Evolutionary conservation across 2,888 invertebrate genomes (phyloP).

Genomic region (Monochamus alternatus): DNA sequence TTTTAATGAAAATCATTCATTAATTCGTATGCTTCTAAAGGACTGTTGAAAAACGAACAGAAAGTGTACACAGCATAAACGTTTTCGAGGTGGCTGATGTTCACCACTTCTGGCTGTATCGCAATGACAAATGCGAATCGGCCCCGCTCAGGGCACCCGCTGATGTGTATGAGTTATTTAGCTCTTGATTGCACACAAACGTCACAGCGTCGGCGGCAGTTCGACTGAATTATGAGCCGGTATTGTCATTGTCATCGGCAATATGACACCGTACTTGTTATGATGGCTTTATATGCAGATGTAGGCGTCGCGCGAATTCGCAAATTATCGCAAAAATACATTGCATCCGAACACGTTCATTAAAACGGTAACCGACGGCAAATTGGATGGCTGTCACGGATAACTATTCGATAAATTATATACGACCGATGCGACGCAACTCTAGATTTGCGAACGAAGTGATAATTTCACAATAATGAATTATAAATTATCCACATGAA

Average conservation of each 20-base stretch:
- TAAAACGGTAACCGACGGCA: conserved; percentile 56
- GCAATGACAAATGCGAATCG: conserved; percentile 61
- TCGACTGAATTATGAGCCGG: conserved; percentile 65
- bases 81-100: too few relatives aligned
- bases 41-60: too few relatives aligned
- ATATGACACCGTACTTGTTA: conserved; percentile 65
- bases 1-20: too few relatives aligned
- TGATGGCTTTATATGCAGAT: conserved; percentile 66
- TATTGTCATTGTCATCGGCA: conserved; percentile 62
- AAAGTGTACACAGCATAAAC: too few relatives aligned
- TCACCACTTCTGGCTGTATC: too few relatives aligned
- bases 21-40: too few relatives aligned
- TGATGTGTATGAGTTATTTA: conserved; percentile 69
- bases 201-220: conserved; percentile 64
- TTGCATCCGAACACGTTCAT: conserved; percentile 57
- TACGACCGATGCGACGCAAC: neutral
- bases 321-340: conserved; percentile 61
- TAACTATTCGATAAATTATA: conserved; percentile 54
- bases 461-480: neutral
- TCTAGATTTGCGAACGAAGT: conserved; percentile 1
- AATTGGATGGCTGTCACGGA: conserved; percentile 55
- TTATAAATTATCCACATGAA: neutral
- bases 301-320: conserved; percentile 53
- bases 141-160: conserved; percentile 61
- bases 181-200: conserved; percentile 69